Evolutionary conservation across 2,113 vertebrate species (phyloP).

Genomic region (Eupsittula cactorum): DNA sequence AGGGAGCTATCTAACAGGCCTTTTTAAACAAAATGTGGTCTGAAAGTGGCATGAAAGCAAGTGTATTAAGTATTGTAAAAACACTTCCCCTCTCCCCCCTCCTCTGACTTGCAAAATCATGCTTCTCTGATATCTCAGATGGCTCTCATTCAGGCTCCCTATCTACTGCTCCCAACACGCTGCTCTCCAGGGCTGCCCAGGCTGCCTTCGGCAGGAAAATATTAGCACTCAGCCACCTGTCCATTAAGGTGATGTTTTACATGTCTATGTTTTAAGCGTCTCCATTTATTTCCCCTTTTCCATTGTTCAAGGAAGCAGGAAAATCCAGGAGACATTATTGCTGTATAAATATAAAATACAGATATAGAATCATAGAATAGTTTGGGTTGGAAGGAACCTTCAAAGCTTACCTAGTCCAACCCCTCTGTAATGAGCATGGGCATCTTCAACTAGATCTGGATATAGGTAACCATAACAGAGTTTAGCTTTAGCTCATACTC

Average conservation of each 20-base stretch:
- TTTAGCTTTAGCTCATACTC: neutral
- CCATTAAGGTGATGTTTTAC: neutral
- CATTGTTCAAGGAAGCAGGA: neutral
- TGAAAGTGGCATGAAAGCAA: constrained; percentile 39
- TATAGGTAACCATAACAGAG: neutral
- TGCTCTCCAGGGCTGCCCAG: neutral
- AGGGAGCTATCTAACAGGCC: constrained; percentile 11
- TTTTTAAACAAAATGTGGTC: constrained; percentile 14
- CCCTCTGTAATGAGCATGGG: neutral
- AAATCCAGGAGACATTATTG: neutral
- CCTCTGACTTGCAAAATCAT: neutral
- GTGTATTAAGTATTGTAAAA: neutral
- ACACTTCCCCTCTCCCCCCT: neutral
- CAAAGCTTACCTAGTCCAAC: neutral
- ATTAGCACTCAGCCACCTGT: neutral
- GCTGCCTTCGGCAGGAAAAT: neutral
- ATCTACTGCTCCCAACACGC: rapidly evolving
- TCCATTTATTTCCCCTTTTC: neutral
- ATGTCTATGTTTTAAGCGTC: neutral
- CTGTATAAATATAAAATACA: neutral
- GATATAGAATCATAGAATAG: rapidly evolving
- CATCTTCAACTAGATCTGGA: neutral
- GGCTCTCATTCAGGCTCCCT: neutral
- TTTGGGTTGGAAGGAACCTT: neutral
- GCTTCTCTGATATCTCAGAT: neutral